Conservation (phyloP, 2,113 vertebrate genomes). For the Otolemur garnettii region DNA sequence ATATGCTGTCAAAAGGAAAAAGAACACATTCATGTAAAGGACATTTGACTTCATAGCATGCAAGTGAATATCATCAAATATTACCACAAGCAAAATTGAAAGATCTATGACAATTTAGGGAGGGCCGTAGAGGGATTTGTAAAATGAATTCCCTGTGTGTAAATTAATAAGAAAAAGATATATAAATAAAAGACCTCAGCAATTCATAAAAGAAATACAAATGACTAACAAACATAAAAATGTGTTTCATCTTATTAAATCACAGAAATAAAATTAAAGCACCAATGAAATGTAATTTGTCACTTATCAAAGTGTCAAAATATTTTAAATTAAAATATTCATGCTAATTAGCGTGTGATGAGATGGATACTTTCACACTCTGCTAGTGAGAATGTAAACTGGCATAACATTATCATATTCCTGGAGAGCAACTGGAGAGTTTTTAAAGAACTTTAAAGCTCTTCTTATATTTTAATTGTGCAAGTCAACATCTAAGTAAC, state of each 20-base stretch:
- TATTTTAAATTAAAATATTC: constrained; percentile 61
- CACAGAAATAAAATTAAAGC: constrained; percentile 15
- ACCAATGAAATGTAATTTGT: constrained; percentile 64
- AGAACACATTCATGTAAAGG: not conserved
- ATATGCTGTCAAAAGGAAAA: not conserved
- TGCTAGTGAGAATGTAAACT: constrained; percentile 43
- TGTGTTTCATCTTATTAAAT: constrained; percentile 33
- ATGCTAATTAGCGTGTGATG: constrained; percentile 34
- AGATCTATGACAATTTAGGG: not conserved
- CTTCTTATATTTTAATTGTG: constrained; percentile 55
- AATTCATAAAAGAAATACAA: constrained; percentile 31
- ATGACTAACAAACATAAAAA: not conserved
- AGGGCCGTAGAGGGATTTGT: not conserved
- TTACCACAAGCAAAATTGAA: not conserved
- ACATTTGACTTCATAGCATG: not conserved
- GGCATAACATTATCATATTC: not conserved
- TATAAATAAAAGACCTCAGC: not conserved
- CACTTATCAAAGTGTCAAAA: constrained; percentile 34
- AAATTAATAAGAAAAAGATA: not conserved
- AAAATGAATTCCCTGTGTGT: not conserved
- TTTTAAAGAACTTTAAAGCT: constrained; percentile 52
- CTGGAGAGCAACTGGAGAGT: not conserved
- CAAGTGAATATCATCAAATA: not conserved
- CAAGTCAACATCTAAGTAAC: constrained; percentile 23
- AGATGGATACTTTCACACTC: constrained; percentile 31